Conservation (phyloP, 2,113 vertebrate species). For the Variabilichromis moorii region DNA sequence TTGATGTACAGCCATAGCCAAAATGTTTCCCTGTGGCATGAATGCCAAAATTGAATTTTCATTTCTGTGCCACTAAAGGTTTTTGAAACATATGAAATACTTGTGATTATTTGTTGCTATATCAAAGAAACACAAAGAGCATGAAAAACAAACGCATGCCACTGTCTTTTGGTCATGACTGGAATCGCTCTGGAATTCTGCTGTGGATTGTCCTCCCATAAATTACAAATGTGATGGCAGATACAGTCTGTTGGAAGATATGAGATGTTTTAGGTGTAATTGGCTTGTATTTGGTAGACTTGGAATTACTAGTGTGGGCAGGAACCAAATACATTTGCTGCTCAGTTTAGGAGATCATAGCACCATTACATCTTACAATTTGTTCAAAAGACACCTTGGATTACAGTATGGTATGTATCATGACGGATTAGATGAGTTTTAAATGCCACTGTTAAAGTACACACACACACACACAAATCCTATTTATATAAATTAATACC, state of each 20-base stretch:
- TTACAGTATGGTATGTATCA: background rate
- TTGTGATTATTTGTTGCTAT: background rate
- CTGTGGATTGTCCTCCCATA: background rate
- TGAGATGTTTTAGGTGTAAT: background rate
- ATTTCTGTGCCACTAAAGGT: background rate
- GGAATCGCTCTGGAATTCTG: background rate
- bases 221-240: background rate
- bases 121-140: background rate
- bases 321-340: background rate
- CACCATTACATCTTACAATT: background rate
- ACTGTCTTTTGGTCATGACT: background rate
- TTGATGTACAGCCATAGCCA: background rate
- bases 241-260: background rate
- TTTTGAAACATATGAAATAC: background rate
- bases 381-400: background rate
- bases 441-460: background rate
- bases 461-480: no score
- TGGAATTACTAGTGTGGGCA: background rate
- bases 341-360: background rate
- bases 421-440: background rate
- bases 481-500: background rate
- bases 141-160: background rate
- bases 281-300: background rate
- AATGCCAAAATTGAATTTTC: background rate
- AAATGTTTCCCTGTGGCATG: background rate